Percentiles rank a stretch among this genome's conserved stretches.
Conservation (phyloP, 2,888 invertebrate species). For the Nomada ruficornis region DNA sequence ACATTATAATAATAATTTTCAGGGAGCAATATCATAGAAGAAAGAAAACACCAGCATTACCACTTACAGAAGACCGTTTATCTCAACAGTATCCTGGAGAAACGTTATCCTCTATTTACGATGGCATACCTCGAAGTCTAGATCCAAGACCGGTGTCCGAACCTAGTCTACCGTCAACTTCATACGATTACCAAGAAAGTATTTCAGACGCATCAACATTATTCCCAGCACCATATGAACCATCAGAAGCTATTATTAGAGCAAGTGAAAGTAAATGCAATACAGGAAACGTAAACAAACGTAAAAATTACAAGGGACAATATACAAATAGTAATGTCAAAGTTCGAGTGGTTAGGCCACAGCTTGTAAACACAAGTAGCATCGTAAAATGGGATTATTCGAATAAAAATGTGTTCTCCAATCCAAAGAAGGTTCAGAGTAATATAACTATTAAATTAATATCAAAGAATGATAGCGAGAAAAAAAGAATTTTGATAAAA, state of each 20-base stretch:
- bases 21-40: slow-evolving; percentile 78
- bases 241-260: slow-evolving; percentile 61
- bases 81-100: slow-evolving; percentile 73
- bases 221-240: slow-evolving; percentile 67
- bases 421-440: slow-evolving; percentile 75
- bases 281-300: slow-evolving; percentile 48
- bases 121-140: slow-evolving; percentile 72
- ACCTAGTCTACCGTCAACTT: slow-evolving; percentile 70
- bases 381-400: slow-evolving; percentile 56
- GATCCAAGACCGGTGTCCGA: slow-evolving; percentile 73
- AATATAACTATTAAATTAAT: slow-evolving; percentile 77
- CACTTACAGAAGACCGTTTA: slow-evolving; percentile 74
- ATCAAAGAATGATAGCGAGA: slow-evolving; percentile 62
- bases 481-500: slow-evolving; percentile 79
- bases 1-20: slow-evolving; percentile 27
- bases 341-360: slow-evolving; percentile 72
- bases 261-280: slow-evolving; percentile 25
- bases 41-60: slow-evolving; percentile 76
- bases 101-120: slow-evolving; percentile 72
- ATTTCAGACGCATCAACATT: slow-evolving; percentile 1
- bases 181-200: slow-evolving; percentile 9
- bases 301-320: slow-evolving; percentile 79
- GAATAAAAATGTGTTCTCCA: slow-evolving; percentile 69
- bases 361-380: slow-evolving; percentile 76
- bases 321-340: slow-evolving; percentile 61